Percentiles rank a stretch among this genome's conserved stretches.
These are phyloP conservation scores for Plotosus lineatus DNA, from an alignment of 2,113 vertebrate species.

Conservation along the genomic window DNA sequence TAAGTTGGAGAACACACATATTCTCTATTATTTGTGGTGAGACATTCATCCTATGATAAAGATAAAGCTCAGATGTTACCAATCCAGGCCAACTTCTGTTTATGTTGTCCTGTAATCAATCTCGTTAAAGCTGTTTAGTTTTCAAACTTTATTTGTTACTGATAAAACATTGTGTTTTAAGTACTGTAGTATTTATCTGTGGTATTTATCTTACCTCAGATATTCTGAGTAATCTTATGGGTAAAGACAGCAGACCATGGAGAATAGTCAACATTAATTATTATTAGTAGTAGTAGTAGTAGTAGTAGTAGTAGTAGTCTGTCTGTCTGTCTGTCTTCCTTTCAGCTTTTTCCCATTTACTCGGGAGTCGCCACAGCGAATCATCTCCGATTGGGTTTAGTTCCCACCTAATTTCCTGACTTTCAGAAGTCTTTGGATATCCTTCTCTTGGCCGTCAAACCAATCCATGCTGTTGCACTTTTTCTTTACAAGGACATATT, in stretches of 20 bases:
- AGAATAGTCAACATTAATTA: neutral
- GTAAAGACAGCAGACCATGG: neutral
- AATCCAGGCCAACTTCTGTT: neutral
- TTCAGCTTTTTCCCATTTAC: no score
- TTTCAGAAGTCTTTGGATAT: no score
- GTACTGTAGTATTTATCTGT: neutral
- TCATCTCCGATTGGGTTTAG: no score
- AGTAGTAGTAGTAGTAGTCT: no score
- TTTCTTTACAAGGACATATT: no score
- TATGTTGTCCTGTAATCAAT: neutral
- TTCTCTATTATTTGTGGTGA: constrained; percentile 71
- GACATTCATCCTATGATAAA: neutral
- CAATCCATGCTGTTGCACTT: no score
- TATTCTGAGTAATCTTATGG: neutral
- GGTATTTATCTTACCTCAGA: neutral
- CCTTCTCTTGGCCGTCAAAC: no score
- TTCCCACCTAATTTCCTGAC: no score
- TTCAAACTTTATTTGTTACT: neutral
- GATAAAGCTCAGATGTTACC: neutral
- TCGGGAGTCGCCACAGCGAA: no score
- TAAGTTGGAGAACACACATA: constrained; percentile 71
- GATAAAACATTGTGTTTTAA: neutral
- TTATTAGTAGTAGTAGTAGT: no score
- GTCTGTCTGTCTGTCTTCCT: no score
- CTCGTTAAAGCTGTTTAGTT: neutral